Base-by-base conservation (phyloP, 2,113 vertebrate genomes). In the Myrmecophaga tridactyla region DNA sequence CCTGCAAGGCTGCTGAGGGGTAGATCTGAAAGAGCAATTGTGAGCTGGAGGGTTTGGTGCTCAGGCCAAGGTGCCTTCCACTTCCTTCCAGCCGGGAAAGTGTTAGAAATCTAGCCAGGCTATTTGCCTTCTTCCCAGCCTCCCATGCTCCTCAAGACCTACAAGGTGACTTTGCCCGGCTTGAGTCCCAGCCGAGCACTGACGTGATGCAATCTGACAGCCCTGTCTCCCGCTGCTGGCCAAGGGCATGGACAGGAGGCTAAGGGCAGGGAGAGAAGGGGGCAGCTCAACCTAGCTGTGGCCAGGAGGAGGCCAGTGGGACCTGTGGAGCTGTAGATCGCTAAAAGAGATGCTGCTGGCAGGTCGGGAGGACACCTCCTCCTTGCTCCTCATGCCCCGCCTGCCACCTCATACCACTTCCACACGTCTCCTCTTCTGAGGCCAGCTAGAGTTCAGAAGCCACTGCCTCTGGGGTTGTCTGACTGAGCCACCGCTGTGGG, bases 111-210 rank as follows among this genome's bases (percentile, higher is more conserved):
- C 95, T 83, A 81, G 58, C 62, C 95, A 69, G 75, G 83, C 70
- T 4, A 2, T 29, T 56, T 70, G 63, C 58, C 75, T 96, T 10
- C 7, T 62, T 36, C 39, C 25, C 8, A 1, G 21, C 36, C 0
- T 4, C 88, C 67, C 34, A 14, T 51, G 36, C 17, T 93, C 81
- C 39, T 86, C 58, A 92, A 6, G 70, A 4, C 73, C 96, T 89
- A 90, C 98, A 98, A 98, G 98, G 98, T 98, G 97, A 96, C 78
- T 85, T 21, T 46, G 6, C 23, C 1, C 82, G 20, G 46, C 83
- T 94, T 17, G 83, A 96, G 95, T 34, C 70, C 31, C 84, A 27
- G 46, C 82, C 21, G 13, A 67, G 43, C 36, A 11, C 67, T 84
- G 94, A 97, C 56, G 7, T 88, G 85, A 97, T 96, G 1, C 0